Conservation (phyloP, 2,797 vertebrate genomes). For the Sitta carolinensis region DNA sequence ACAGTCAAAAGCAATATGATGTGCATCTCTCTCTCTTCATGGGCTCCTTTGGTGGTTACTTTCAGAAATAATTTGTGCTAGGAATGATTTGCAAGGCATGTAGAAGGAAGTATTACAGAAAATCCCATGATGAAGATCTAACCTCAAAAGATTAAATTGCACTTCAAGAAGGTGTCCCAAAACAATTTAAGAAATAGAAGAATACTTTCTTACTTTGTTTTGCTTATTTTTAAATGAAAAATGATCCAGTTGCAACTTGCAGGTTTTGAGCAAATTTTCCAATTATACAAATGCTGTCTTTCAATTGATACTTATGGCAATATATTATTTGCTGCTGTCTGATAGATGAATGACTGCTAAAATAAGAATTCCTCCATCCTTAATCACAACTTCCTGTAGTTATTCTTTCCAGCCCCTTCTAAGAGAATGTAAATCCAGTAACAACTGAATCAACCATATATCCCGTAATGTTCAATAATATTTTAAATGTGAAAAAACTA, state of each 20-base stretch:
- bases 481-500: not conserved
- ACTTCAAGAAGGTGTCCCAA: not conserved
- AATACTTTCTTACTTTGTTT: not conserved
- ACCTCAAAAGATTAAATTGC: not conserved
- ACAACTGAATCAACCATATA: not conserved
- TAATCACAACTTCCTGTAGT: not conserved
- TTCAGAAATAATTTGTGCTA: not conserved
- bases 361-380: not conserved
- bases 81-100: not conserved
- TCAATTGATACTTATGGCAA: not conserved
- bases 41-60: not conserved
- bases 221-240: not conserved
- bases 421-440: not conserved
- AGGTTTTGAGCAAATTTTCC: not conserved
- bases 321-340: not conserved
- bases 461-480: not conserved
- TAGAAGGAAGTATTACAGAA: not conserved
- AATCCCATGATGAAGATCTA: not conserved
- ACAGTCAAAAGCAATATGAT: not conserved
- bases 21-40: not conserved
- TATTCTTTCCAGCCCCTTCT: not conserved
- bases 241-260: not conserved
- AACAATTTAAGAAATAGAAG: not conserved
- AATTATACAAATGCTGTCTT: not conserved
- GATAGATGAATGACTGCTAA: not conserved